phyloP scores from a whole-genome alignment of 35 echinoderm and acorn worm genomes.

The Ophioderma brevispina region DNA sequence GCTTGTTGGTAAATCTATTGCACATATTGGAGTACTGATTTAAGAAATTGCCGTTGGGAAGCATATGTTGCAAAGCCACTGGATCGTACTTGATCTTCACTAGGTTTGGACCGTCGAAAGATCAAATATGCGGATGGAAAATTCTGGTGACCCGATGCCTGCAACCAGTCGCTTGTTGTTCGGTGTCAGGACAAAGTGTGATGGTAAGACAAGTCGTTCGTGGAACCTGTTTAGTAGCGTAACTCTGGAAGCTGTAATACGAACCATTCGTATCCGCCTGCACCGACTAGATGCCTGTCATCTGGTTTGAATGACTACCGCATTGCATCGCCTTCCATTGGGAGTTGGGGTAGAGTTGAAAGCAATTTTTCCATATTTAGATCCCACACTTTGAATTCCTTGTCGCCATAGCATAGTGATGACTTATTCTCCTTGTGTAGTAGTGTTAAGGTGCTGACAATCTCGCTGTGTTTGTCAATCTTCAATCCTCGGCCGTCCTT shows the following conservation, averaged over 20 bases:
- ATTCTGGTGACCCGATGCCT: neutral
- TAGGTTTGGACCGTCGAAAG: neutral
- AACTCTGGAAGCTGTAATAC: slow-evolving; percentile 13
- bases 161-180: neutral
- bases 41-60: neutral
- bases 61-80: slow-evolving; percentile 5
- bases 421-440: neutral
- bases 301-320: slow-evolving; percentile 8
- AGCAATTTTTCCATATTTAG: slow-evolving; percentile 3
- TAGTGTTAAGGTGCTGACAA: neutral
- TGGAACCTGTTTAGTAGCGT: neutral
- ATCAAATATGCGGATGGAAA: neutral
- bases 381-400: slow-evolving; percentile 19
- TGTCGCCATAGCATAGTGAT: neutral
- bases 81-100: slow-evolving; percentile 3
- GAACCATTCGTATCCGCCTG: neutral
- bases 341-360: neutral
- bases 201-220: neutral
- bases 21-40: slow-evolving; percentile 23
- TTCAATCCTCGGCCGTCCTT: neutral
- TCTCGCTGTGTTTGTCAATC: slow-evolving; percentile 18
- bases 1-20: neutral
- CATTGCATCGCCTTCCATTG: neutral
- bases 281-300: slow-evolving; percentile 15
- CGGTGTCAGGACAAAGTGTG: slow-evolving; percentile 22